Base-by-base conservation (phyloP, 2,888 invertebrate species). In the Geophilus truncorum region DNA sequence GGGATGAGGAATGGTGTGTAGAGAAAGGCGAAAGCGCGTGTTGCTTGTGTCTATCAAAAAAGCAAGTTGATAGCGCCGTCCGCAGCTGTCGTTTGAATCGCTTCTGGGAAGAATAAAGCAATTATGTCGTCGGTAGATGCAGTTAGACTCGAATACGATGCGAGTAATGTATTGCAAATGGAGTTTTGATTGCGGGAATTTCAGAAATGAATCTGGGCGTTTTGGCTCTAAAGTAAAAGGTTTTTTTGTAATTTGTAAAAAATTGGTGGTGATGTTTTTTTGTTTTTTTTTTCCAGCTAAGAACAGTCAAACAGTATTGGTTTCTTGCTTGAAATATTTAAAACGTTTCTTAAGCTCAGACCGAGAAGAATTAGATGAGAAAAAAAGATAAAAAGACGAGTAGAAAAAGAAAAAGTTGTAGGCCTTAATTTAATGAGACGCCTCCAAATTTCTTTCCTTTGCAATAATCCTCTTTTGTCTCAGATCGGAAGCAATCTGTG, bases 401-500 rank as follows among this genome's bases (percentile, higher is more conserved):
- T 62, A 10, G n/a, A 23, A 18, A 18, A 62, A 62, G 18, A 21
- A 18, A 62, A 62, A 10, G 5, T 62, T 21, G n/a, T 21, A 21
- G 2, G 57, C 57, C 57, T 62, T 62, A 62, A 62, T 62, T 62
- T 62, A 62, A 62, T 62, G 23, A 62, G 57, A 62, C 57, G 57
- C 57, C 57, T 23, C 57, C 57, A 62, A 62, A 62, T 62, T 62
- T 21, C 23, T 62, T 62, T 62, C 23, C n/a, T 21, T 62, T 10
- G 23, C 57, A 62, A 62, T 62, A 62, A 62, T 62, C 57, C 57
- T 62, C 57, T 62, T 51, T 62, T 62, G 57, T 62, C 57, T 62
- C 21, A 62, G 57, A 62, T 62, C 57, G 57, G 57, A 62, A 62
- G n/a, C 57, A 62, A 62, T 62, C 57, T 62, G 57, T 62, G 57